phyloP scores from a whole-genome alignment of 2,113 vertebrate genomes.

The Phalacrocorax pelagicus region DNA sequence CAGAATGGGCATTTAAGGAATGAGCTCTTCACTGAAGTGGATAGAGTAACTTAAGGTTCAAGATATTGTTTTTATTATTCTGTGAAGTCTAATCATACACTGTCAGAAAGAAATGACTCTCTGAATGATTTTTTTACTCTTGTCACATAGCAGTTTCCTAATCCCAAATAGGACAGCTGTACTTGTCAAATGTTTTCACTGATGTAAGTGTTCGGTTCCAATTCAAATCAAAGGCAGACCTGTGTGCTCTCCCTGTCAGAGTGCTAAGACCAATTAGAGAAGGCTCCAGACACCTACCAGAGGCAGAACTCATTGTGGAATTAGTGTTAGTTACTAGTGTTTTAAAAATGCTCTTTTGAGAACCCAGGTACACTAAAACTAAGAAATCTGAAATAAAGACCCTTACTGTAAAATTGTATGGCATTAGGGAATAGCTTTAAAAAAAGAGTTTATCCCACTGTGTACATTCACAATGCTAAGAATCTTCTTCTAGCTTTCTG shows the following conservation, averaged over 20 bases:
- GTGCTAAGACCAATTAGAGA: constrained; percentile 40
- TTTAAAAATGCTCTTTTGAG: constrained; percentile 5
- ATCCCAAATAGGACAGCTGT: constrained; percentile 3
- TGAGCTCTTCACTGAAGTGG: not conserved
- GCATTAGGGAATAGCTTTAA: not conserved
- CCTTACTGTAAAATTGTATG: not conserved
- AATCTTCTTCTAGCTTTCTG: not conserved
- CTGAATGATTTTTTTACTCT: constrained; percentile 6
- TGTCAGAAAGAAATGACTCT: not conserved
- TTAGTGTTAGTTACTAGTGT: not conserved
- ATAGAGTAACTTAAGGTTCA: not conserved
- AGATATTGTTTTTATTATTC: constrained; percentile 2
- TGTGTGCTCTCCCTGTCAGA: constrained; percentile 1
- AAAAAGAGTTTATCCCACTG: not conserved
- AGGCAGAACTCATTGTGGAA: not conserved
- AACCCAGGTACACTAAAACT: not conserved
- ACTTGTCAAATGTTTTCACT: constrained; percentile 29
- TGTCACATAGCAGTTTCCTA: constrained; percentile 20
- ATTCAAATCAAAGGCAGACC: constrained; percentile 30
- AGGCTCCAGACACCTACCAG: not conserved
- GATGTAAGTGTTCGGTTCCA: not conserved
- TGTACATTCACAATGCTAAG: not conserved
- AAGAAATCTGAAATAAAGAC: not conserved
- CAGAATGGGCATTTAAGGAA: not conserved
- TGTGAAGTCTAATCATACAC: not conserved